These are phyloP conservation scores for Chelonoidis abingdonii DNA, from an alignment of 2,113 vertebrate genomes.

Conservation along the genomic window DNA sequence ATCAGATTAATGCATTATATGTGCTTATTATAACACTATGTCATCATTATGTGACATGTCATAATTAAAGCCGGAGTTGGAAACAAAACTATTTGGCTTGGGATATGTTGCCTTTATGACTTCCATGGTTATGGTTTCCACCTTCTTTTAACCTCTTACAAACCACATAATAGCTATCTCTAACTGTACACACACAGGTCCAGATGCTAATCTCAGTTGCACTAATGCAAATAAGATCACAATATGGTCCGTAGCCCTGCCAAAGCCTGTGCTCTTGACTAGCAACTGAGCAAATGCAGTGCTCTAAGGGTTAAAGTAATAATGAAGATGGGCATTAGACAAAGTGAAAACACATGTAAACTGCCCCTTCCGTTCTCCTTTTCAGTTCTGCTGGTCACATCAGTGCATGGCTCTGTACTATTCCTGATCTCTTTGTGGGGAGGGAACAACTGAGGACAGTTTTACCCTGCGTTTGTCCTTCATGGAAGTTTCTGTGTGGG, in stretches of 20 bases:
- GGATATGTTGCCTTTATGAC: slow-evolving; percentile 74
- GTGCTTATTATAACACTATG: slow-evolving; percentile 80
- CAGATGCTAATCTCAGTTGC: slow-evolving; percentile 71
- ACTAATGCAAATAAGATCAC: slow-evolving; percentile 62
- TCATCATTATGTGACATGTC: slow-evolving; percentile 81
- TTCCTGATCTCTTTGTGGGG: background rate
- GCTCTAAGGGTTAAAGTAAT: background rate
- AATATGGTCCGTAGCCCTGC: slow-evolving; percentile 53
- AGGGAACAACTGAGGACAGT: background rate
- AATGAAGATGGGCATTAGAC: slow-evolving; percentile 28
- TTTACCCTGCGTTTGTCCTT: background rate
- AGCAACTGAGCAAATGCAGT: background rate
- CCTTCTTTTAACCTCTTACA: slow-evolving; percentile 69
- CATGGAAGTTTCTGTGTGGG: background rate
- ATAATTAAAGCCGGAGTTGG: slow-evolving; percentile 76
- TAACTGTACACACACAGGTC: slow-evolving; percentile 68
- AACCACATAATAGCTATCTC: slow-evolving; percentile 71
- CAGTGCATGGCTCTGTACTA: background rate
- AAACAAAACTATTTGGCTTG: slow-evolving; percentile 80
- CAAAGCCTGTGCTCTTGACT: slow-evolving; percentile 26
- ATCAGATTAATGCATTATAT: slow-evolving; percentile 82
- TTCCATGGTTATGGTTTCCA: slow-evolving; percentile 72
- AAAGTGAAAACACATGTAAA: background rate
- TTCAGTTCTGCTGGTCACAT: background rate
- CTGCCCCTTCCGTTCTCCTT: background rate